Evolutionary conservation across 2,797 vertebrate species (phyloP), one percentile per base, ranked within the genome.

Genomic region (Dallia pectoralis): DNA sequence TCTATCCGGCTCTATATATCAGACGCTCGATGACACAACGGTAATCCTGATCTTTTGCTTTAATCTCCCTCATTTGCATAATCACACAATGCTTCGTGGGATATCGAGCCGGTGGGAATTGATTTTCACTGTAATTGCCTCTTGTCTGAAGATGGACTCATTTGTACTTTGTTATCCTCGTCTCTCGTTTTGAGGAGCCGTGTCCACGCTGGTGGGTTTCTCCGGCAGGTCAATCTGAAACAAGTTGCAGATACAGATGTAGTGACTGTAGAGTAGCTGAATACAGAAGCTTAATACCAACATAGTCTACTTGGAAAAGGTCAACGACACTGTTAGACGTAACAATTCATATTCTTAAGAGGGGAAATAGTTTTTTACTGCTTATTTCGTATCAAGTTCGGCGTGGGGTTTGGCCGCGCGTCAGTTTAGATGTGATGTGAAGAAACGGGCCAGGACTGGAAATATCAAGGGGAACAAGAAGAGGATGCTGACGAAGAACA

Each of bases 61-160:
- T 80, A 84, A 83, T 82, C 80, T 78, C 44, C 44, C 64, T 74
- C 79, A 87, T 84, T 82, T 81, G 36, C 69, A 71, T 81, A 83
- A 85, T 85, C 77, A 79, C 16, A 0, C 63, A 72, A 74, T 81
- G 76, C 72, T 72, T 67, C 0, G 27, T 63, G 74, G 61, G 61
- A 63, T 63, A 30, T 30, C 61, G 29, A 18, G 27, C 61, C 16
- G 29, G 25, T 29, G 61, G 59, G 61, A 63, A 67, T 72, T 68
- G 22, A 79, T 40, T 64, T 56, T 36, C 51, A 61, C 32, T 80
- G 29, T 71, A 76, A 83, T 76, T 78, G 72, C 67, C 76, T 84
- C 72, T 16, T 30, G 67, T 67, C 51, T 49, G 69, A 64, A 67
- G 66, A 78, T 74, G 44, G 69, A 71, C 62, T 85, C 74, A 69